Evolutionary conservation across 2,888 invertebrate species (phyloP).

Genomic region (Labia minor): DNA sequence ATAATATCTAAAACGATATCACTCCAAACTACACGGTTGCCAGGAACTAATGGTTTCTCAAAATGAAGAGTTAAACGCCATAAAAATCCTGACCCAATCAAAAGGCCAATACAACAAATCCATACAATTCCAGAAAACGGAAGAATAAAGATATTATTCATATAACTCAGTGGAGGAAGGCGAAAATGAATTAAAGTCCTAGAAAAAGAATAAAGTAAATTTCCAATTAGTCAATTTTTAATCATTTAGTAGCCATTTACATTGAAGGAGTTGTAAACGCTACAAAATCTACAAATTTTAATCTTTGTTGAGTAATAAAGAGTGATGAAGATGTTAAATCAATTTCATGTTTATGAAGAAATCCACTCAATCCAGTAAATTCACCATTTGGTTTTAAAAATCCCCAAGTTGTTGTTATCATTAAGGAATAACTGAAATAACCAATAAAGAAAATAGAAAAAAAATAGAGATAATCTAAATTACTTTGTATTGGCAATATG

Average conservation of each 20-base stretch:
- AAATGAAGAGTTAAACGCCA: conserved; percentile 16
- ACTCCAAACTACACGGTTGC: conserved; percentile 19
- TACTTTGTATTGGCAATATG: neutral
- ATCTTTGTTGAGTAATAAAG: conserved; percentile 51
- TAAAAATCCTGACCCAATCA: conserved; percentile 16
- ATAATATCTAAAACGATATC: conserved; percentile 23
- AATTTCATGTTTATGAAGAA: conserved; percentile 45
- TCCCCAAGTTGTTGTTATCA: neutral
- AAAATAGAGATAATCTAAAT: neutral
- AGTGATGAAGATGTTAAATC: conserved; percentile 55
- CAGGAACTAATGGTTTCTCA: neutral
- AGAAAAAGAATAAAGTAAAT: too few relatives aligned
- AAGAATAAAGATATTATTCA: conserved; percentile 24
- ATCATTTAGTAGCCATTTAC: conserved; percentile 30
- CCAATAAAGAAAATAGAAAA: too few relatives aligned
- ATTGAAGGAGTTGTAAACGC: conserved; percentile 55
- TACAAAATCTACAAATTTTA: conserved; percentile 52
- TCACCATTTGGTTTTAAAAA: conserved; percentile 35
- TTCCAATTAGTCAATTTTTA: too few relatives aligned
- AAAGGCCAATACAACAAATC: conserved; percentile 20
- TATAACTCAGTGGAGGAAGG: conserved; percentile 24
- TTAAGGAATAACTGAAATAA: neutral
- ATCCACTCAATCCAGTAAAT: conserved; percentile 58
- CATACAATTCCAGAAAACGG: conserved; percentile 24
- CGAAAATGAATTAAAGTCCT: too few relatives aligned